Conservation (phyloP, 2,113 vertebrate species). For the Pycnonotus jocosus region DNA sequence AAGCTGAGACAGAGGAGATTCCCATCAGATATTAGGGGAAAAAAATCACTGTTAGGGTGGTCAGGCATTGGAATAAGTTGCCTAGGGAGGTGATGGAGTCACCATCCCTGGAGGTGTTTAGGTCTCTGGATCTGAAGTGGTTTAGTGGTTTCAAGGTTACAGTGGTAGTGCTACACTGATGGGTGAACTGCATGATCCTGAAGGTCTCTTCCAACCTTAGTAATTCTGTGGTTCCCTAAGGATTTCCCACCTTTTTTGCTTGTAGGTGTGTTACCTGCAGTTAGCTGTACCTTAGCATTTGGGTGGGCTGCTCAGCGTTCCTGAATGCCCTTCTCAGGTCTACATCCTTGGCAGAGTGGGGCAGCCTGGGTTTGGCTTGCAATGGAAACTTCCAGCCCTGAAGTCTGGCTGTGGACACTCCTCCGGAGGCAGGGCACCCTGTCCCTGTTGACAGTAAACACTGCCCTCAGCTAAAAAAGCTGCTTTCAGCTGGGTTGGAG, state of each 20-base stretch:
- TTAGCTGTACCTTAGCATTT: neutral
- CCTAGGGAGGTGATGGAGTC: neutral
- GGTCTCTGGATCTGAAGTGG: neutral
- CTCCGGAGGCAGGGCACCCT: neutral
- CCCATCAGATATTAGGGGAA: too few relatives aligned
- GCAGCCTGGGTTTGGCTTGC: neutral
- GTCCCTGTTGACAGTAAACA: constrained; percentile 66
- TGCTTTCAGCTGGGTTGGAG: neutral
- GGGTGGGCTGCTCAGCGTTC: neutral
- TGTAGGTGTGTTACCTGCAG: neutral
- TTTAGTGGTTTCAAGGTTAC: neutral
- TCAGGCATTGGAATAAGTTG: neutral
- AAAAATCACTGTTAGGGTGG: accelerated
- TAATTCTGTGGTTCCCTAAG: accelerated
- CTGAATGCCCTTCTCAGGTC: neutral
- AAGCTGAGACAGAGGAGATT: neutral
- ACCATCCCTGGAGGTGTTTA: neutral
- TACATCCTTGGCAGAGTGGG: neutral
- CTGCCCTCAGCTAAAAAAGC: neutral
- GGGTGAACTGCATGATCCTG: accelerated
- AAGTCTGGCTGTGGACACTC: neutral
- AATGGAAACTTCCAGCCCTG: neutral
- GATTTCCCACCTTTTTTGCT: neutral
- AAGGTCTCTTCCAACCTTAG: neutral
- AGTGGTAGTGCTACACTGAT: accelerated